These are phyloP conservation scores for Chydorus sphaericus DNA, from an alignment of 2,888 invertebrate genomes.

Conservation along the genomic window DNA sequence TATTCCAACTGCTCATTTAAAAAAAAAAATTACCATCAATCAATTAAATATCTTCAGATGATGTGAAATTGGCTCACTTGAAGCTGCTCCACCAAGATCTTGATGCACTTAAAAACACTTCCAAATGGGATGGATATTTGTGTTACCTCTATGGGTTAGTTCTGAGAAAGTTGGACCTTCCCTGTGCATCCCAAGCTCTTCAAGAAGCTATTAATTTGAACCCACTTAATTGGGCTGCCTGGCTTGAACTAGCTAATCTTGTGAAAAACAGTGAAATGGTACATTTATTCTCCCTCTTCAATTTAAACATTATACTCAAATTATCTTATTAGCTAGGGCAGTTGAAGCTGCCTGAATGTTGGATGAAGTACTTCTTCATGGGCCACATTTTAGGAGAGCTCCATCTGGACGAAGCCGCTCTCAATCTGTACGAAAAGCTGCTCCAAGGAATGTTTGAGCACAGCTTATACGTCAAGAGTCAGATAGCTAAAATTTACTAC, in stretches of 20 bases:
- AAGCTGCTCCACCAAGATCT: conserved; percentile 37
- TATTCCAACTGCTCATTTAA: neutral
- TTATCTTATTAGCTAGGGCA: conserved; percentile 28
- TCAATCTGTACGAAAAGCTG: conserved; percentile 63
- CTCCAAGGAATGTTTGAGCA: conserved; percentile 66
- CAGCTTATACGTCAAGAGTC: conserved; percentile 77
- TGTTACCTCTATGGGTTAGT: conserved; percentile 83
- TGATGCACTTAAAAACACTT: conserved; percentile 24
- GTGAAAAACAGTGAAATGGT: conserved; percentile 65
- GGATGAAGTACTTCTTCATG: conserved; percentile 87
- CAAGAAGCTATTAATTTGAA: conserved; percentile 59
- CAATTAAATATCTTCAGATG: neutral
- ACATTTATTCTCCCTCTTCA: conserved; percentile 13
- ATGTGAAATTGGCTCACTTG: conserved; percentile 38
- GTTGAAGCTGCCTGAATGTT: conserved; percentile 56
- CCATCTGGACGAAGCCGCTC: conserved; percentile 74
- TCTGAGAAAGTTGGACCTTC: conserved; percentile 62
- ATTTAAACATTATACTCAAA: neutral
- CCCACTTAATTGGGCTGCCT: conserved; percentile 87
- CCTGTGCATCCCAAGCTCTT: conserved; percentile 61
- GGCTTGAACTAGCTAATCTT: conserved; percentile 77
- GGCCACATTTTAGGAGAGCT: conserved; percentile 81
- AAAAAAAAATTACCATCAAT: neutral
- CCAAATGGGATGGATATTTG: conserved; percentile 64
- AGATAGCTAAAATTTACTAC: conserved; percentile 83